These are phyloP conservation scores for Ptiloglossa arizonensis DNA, from an alignment of 1,140 invertebrate genomes.

Conservation along the genomic window DNA sequence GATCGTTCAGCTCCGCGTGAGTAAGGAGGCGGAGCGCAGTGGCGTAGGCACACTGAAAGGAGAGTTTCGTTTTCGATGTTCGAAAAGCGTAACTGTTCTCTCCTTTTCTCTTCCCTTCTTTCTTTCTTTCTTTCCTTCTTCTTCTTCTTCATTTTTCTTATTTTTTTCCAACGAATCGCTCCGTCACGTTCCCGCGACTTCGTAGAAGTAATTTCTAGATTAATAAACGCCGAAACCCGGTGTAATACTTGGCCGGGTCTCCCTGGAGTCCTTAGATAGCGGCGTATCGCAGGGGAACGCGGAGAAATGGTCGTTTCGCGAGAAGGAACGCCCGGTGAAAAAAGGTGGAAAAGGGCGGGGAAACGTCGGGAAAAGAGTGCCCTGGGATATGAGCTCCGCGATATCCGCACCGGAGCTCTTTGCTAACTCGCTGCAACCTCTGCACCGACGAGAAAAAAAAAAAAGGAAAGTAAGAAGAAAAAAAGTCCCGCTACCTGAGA, in stretches of 20 bases:
- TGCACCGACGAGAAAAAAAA: conserved; percentile 39
- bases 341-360: conserved; percentile 5
- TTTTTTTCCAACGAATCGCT: neutral
- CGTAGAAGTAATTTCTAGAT: conserved; percentile 17
- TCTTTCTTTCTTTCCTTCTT: too few species aligned
- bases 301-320: conserved; percentile 58
- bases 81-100: neutral
- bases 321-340: conserved; percentile 51
- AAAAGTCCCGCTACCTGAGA: conserved; percentile 10
- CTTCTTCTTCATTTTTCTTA: neutral
- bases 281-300: conserved; percentile 10
- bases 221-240: conserved; percentile 36
- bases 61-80: too few species aligned
- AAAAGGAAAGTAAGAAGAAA: too few species aligned
- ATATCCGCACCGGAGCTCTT: conserved; percentile 60
- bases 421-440: conserved; percentile 59
- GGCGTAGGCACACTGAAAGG: too few species aligned
- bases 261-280: conserved; percentile 61
- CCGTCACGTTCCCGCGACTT: neutral
- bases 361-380: conserved; percentile 53
- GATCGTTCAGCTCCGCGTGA: too few species aligned
- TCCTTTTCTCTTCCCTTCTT: neutral
- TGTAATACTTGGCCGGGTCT: conserved; percentile 31
- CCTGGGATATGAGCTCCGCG: conserved; percentile 60
- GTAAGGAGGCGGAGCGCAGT: too few species aligned